Base-by-base conservation (phyloP, 2,113 vertebrate genomes). In the Xenotilapia longispinis region DNA sequence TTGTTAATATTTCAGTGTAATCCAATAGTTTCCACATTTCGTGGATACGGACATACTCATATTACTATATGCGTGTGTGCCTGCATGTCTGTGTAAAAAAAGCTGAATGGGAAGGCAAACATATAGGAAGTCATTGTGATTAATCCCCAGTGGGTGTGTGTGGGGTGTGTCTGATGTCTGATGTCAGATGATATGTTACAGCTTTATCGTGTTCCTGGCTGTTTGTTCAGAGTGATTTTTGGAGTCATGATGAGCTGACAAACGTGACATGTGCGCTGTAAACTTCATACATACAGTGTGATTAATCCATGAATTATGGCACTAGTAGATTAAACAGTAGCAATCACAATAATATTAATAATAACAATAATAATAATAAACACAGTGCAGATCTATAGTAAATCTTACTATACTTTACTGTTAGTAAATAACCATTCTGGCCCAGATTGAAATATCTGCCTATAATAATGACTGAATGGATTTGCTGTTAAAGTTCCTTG, bases 1-100 rank as follows among this genome's bases (percentile, higher is more conserved):
- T 82, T 81, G 70, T 94, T 55, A 94, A 95, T 95, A 90, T 93
- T 95, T 95, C 88, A 94, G 91, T 91, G 95, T 87, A 87, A 95
- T 88, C 87, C 70, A 85, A 89, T 86, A 86, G 79, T 73, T 79
- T 75, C 90, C 93, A 95, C 89, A 93, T 95, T 91, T 86, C 47
- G 82, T 42, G 23, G 85, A 87, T 85, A 85, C 10, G 78, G 84
- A 85, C 70, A 80, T 57, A 75, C 84, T 90, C 17, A 78, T 78
- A 28, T 78, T 78, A 31, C 45, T 49, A 7, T 49, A 9, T 87
- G 60, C 15, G 40, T 2, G n/a, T 42, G 19, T 90, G 58, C 4
- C 33, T 65, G 33, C 60, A 40, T 28, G 68, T 75, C 23, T 75
- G 68, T 75, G 40, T 75, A 17, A 75, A 0, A 47, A 45, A 5